These are phyloP conservation scores for Pterostichus niger DNA, from an alignment of 2,888 invertebrate genomes.

Conservation along the genomic window DNA sequence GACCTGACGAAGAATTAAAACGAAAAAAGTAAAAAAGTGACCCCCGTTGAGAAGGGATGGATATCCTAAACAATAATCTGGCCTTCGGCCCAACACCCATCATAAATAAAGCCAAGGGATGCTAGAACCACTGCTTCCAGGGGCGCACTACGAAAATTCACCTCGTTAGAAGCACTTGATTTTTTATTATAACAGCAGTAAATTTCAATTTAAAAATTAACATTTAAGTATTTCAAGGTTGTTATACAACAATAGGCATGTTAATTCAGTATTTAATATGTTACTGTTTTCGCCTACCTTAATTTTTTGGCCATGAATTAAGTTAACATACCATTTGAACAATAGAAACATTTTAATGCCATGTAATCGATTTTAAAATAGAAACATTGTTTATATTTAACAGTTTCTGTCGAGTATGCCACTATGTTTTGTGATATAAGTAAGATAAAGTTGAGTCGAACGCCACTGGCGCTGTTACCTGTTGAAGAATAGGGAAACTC, in stretches of 20 bases:
- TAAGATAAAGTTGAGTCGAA: background rate
- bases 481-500: slow-evolving; percentile 46
- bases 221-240: background rate
- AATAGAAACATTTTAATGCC: slow-evolving; percentile 33
- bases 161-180: too few relatives aligned
- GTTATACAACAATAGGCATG: slow-evolving; percentile 21
- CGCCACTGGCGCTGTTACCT: slow-evolving; percentile 56
- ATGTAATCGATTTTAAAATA: slow-evolving; percentile 11
- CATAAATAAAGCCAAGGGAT: slow-evolving; percentile 66
- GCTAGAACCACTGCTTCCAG: slow-evolving; percentile 20
- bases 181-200: too few relatives aligned
- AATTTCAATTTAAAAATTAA: background rate
- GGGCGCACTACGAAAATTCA: slow-evolving; percentile 25
- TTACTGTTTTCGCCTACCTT: slow-evolving; percentile 40
- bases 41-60: slow-evolving; percentile 64
- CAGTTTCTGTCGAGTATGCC: background rate
- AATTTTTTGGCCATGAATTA: slow-evolving; percentile 8
- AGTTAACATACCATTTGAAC: slow-evolving; percentile 23
- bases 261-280: slow-evolving; percentile 13
- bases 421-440: too few relatives aligned
- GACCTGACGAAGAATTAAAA: slow-evolving; percentile 51
- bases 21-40: slow-evolving; percentile 42
- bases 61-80: slow-evolving; percentile 61
- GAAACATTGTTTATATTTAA: slow-evolving; percentile 24
- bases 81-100: slow-evolving; percentile 59